Evolutionary conservation across 2,888 invertebrate species (phyloP).

Genomic region (Tachina fera): DNA sequence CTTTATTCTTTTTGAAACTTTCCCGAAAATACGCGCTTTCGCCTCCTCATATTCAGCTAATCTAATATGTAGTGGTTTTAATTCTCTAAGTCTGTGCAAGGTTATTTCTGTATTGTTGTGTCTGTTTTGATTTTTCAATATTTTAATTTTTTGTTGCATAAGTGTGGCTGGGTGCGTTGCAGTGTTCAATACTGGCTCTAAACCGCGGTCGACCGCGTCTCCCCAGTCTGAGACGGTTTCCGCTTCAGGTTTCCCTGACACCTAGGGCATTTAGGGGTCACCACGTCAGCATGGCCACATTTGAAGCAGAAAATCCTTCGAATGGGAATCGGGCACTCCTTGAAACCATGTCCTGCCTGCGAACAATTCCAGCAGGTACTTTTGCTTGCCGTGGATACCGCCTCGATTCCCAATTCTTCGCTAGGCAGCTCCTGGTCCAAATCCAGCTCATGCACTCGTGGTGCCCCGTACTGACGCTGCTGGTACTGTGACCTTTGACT

Average conservation of each 20-base stretch:
- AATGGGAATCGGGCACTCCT: neutral
- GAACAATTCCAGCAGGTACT: neutral
- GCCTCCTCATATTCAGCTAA: neutral
- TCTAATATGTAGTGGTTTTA: neutral
- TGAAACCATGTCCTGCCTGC: neutral
- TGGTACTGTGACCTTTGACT: neutral
- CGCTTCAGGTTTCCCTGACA: conserved; percentile 12
- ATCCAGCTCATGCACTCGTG: neutral
- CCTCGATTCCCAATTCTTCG: too few relatives aligned
- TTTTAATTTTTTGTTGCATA: too few relatives aligned
- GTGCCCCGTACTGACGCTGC: neutral
- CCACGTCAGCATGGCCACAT: neutral
- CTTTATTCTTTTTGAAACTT: neutral
- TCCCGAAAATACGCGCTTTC: neutral
- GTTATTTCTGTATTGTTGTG: neutral
- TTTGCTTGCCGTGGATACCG: neutral
- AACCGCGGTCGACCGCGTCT: too few relatives aligned
- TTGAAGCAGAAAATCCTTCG: neutral
- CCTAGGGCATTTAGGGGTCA: neutral
- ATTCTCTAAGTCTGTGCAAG: neutral
- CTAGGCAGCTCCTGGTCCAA: too few relatives aligned
- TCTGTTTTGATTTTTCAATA: too few relatives aligned
- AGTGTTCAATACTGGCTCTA: too few relatives aligned
- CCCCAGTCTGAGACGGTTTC: neutral
- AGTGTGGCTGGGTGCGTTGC: too few relatives aligned